These are phyloP conservation scores for Eudemis profundana DNA, from an alignment of 2,888 invertebrate species.

Conservation along the genomic window DNA sequence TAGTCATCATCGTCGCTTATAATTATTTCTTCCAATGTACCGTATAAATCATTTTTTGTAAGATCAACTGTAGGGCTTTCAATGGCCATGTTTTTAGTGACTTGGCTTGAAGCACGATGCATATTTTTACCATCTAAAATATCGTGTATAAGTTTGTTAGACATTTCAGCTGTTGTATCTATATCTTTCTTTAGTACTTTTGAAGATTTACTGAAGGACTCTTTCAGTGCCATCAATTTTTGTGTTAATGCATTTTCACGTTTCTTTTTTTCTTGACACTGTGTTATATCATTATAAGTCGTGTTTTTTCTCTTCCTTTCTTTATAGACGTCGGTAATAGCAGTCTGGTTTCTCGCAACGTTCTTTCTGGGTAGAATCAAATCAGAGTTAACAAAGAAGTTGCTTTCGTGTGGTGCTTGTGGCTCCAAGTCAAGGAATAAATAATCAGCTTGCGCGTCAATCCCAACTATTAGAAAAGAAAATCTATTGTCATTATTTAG, in stretches of 20 bases:
- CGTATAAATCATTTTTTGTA: constrained; percentile 31
- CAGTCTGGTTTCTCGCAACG: constrained; percentile 53
- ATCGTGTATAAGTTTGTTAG: constrained; percentile 52
- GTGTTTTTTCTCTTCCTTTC: constrained; percentile 67
- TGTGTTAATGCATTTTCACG: constrained; percentile 64
- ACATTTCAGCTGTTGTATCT: constrained; percentile 50
- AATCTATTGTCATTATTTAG: background rate
- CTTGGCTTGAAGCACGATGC: background rate
- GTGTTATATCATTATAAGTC: constrained; percentile 51
- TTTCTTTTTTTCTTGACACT: constrained; percentile 73
- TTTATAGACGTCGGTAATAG: constrained; percentile 62
- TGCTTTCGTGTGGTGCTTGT: constrained; percentile 29
- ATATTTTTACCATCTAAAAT: constrained; percentile 42
- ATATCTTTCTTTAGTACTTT: constrained; percentile 57
- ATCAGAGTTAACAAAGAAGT: constrained; percentile 16
- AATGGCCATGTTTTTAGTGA: constrained; percentile 5
- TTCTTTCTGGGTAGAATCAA: constrained; percentile 44
- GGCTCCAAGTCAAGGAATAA: constrained; percentile 62
- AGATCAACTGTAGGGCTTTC: constrained; percentile 26
- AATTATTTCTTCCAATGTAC: constrained; percentile 38
- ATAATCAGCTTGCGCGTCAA: constrained; percentile 76
- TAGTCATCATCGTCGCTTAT: constrained; percentile 52
- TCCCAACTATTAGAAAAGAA: constrained; percentile 76
- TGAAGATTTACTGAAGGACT: constrained; percentile 62
- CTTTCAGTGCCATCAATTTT: constrained; percentile 64